These are phyloP conservation scores for Ophiothrix spiculata DNA, from an alignment of 35 echinoderm and acorn worm species.

Conservation along the genomic window DNA sequence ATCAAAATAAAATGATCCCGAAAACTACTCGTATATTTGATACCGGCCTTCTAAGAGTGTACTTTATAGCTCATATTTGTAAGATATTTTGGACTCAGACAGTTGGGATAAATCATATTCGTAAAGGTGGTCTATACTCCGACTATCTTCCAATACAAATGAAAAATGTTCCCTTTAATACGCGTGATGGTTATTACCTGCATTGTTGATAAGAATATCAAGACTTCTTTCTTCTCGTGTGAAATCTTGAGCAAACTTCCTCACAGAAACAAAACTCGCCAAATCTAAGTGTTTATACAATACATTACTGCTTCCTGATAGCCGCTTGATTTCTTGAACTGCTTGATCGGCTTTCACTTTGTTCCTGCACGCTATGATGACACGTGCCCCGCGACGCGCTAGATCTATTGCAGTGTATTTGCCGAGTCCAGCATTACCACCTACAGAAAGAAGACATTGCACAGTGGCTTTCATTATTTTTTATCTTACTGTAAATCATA, in stretches of 20 bases:
- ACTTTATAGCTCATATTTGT: background rate
- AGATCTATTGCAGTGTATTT: background rate
- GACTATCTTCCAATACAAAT: background rate
- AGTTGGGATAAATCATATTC: background rate
- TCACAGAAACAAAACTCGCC: background rate
- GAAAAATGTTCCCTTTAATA: no score
- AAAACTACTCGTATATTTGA: background rate
- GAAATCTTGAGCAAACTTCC: slow-evolving; percentile 6
- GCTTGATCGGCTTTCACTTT: slow-evolving; percentile 5
- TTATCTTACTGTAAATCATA: no score
- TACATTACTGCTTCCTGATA: background rate
- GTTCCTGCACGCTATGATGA: slow-evolving; percentile 23
- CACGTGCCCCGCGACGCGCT: background rate
- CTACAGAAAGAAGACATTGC: background rate
- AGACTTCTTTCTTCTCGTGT: background rate
- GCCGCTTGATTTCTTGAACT: background rate
- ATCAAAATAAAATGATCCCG: no score
- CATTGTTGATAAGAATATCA: slow-evolving; percentile 27
- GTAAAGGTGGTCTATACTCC: background rate
- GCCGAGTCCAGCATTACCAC: background rate
- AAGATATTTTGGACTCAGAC: background rate
- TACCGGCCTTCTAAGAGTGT: background rate
- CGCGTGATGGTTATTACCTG: background rate
- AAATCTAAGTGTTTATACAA: background rate
- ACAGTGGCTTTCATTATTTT: no score